Evolutionary conservation across 2,113 vertebrate genomes (phyloP), one percentile per base, ranked within the genome.

Genomic region (Galemys pyrenaicus): DNA sequence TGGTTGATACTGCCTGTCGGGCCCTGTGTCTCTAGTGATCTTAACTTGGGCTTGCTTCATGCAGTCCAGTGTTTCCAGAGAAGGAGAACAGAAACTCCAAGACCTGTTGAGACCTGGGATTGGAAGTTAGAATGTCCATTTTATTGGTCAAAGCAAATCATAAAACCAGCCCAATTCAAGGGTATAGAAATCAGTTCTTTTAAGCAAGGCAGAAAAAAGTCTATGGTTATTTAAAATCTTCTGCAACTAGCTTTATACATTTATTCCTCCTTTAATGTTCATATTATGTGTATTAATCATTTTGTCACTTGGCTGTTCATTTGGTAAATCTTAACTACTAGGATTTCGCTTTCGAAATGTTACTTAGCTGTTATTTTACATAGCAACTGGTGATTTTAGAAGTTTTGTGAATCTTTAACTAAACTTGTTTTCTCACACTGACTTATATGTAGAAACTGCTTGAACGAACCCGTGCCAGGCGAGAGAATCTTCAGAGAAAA

Each of bases 401-500:
- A 89, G 41, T 92, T 94, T 83, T 81, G 20, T 46, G 37, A 81
- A 44, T 30, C 8, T 92, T 73, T 62, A 20, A 46, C 37, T 92
- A 85, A 80, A 56, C 46, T 83, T 37, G n/a, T 80, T 3, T 94
- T 93, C 89, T 95, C 91, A 93, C 4, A 22, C 4, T 80, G 22
- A 24, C 82, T 83, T 96, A 5, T 79, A 4, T 68, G 32, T 87
- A 99, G 99, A 99, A 99, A 99, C 98, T 99, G 54, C 98, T 99
- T 32, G 99, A 99, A 97, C 98, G 99, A 88, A 99, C 99, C 0
- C 99, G 99, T 16, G 99, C 99, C 92, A 99, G 99, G 87, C 96
- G 99, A 92, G 99, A 99, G 94, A 99, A 99, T 97, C 98, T 99
- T 88, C 99, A 99, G 98, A 99, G 98, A 97, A 99, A 99, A 95